phyloP scores from a whole-genome alignment of 2,797 vertebrate genomes.

The Huso huso region DNA sequence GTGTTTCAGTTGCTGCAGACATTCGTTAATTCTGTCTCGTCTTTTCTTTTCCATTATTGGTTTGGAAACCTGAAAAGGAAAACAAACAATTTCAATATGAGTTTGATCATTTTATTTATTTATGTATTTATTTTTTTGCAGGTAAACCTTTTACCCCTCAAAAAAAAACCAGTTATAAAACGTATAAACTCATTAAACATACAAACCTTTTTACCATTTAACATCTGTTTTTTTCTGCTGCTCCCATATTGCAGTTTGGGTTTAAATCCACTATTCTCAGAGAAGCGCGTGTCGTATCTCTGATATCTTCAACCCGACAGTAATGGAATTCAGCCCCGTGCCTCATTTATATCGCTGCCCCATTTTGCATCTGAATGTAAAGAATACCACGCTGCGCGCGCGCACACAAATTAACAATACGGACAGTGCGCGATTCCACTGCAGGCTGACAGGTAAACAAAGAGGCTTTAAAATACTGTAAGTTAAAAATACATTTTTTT shows the following conservation, averaged over 20 bases:
- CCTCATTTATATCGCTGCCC: conserved; percentile 56
- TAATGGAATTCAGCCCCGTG: conserved; percentile 25
- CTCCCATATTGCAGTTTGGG: conserved; percentile 46
- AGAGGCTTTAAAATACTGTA: not conserved
- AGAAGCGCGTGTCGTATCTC: conserved; percentile 12
- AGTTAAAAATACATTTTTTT: no score
- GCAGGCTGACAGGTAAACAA: not conserved
- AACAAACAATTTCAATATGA: no score
- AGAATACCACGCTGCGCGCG: conserved; percentile 28
- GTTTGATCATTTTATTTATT: not conserved
- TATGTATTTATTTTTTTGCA: not conserved
- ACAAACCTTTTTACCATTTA: conserved; percentile 49
- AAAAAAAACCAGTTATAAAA: no score
- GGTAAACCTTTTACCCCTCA: no score
- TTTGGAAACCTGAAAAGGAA: conserved; percentile 65
- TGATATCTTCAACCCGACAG: conserved; percentile 20
- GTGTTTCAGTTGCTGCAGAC: conserved; percentile 70
- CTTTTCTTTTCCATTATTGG: conserved; percentile 85
- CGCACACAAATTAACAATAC: conserved; percentile 35
- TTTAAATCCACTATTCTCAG: conserved; percentile 17
- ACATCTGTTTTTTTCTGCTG: conserved; percentile 39
- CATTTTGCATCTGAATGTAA: conserved; percentile 78
- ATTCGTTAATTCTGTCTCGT: conserved; percentile 76
- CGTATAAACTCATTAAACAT: no score
- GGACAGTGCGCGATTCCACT: conserved; percentile 1